These are phyloP conservation scores for Tiliqua scincoides DNA, from an alignment of 2,113 vertebrate species.

Conservation along the genomic window DNA sequence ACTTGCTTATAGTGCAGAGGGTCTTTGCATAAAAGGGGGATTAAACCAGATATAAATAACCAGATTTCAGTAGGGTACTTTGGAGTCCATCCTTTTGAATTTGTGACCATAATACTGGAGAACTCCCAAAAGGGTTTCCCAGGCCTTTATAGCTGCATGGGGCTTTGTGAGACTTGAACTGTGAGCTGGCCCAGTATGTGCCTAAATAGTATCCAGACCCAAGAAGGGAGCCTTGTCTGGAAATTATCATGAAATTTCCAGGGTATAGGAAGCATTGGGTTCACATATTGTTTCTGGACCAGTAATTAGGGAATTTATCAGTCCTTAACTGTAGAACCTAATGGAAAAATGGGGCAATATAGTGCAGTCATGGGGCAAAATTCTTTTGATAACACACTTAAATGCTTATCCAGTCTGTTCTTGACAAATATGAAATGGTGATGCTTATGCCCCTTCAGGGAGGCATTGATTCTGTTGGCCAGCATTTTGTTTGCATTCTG, in stretches of 20 bases:
- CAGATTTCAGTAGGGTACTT: background rate
- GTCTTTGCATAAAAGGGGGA: background rate
- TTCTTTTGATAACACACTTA: background rate
- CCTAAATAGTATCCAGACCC: background rate
- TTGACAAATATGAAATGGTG: background rate
- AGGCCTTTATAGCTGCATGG: background rate
- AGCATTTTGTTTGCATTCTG: background rate
- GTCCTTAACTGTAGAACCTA: background rate
- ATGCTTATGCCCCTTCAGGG: background rate
- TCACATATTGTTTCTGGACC: background rate
- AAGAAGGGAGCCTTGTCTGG: background rate
- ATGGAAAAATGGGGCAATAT: background rate
- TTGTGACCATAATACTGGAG: background rate
- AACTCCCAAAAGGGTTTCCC: background rate
- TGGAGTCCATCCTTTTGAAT: background rate
- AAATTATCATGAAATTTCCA: background rate
- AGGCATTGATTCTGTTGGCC: background rate
- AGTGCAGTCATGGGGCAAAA: background rate
- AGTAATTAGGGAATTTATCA: background rate
- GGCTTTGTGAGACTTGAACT: background rate
- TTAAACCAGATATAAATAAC: background rate
- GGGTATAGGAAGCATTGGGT: background rate
- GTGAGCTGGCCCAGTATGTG: background rate
- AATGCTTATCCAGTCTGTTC: background rate
- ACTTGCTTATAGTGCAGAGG: background rate